phyloP scores from a whole-genome alignment of 2,888 invertebrate genomes.

The Sinopyrophorus schimmeli region DNA sequence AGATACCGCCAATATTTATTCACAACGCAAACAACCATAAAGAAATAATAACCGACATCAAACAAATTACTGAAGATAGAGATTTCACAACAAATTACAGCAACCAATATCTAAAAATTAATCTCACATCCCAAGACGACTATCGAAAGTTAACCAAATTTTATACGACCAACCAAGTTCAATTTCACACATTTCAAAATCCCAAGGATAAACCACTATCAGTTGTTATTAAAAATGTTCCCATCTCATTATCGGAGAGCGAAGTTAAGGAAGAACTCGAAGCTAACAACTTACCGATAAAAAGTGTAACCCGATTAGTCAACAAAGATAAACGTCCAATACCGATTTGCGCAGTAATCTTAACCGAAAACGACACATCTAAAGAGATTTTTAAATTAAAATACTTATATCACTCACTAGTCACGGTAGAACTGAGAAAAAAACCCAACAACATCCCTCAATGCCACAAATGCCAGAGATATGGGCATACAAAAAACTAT shows the following conservation, averaged over 20 bases:
- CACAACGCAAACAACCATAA: no score
- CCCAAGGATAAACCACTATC: constrained; percentile 5
- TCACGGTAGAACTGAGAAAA: constrained; percentile 1
- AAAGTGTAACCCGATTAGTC: constrained; percentile 1
- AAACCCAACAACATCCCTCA: constrained; percentile 2
- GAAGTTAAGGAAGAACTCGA: constrained; percentile 1
- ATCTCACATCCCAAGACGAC: no score
- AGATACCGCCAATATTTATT: no score
- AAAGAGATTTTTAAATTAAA: constrained; percentile 1
- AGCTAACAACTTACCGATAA: neutral
- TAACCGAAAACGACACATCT: constrained; percentile 1
- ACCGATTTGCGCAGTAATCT: constrained; percentile 1
- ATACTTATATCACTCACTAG: neutral
- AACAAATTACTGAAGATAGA: no score
- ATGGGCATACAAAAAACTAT: constrained; percentile 17
- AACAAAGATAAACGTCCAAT: constrained; percentile 6
- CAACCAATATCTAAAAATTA: no score
- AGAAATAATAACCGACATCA: no score
- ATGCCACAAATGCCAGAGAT: constrained; percentile 13
- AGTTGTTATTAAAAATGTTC: constrained; percentile 9
- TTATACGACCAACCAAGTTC: neutral
- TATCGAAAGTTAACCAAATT: constrained; percentile 9
- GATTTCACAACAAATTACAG: no score
- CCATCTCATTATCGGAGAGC: neutral
- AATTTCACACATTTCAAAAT: constrained; percentile 2